Evolutionary conservation across 1,140 invertebrate species (phyloP).

Genomic region (Tribolium madens): DNA sequence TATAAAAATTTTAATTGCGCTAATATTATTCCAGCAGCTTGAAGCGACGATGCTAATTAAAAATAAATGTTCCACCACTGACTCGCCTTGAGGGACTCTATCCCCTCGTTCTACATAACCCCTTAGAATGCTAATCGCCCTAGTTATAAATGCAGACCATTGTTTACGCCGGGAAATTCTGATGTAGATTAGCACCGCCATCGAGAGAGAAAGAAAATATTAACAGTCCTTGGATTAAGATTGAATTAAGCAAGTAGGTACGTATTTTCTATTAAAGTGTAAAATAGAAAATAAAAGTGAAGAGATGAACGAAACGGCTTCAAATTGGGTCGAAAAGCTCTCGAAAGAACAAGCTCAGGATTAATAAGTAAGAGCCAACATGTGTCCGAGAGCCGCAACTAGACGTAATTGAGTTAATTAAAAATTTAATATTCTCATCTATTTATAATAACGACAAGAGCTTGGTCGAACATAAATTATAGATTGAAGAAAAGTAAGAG

Average conservation of each 20-base stretch:
- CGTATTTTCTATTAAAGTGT: background rate
- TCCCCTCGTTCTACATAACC: constrained; percentile 40
- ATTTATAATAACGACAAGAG: constrained; percentile 54
- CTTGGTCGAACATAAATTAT: constrained; percentile 55
- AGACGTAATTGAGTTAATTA: constrained; percentile 50
- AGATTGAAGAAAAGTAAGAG: constrained; percentile 50
- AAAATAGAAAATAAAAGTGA: constrained; percentile 22
- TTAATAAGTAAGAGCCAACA: constrained; percentile 33
- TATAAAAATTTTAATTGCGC: constrained; percentile 35
- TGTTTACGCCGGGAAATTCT: constrained; percentile 44
- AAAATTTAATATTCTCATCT: constrained; percentile 57
- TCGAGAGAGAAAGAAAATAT: background rate
- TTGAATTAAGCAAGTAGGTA: background rate
- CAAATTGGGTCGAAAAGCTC: constrained; percentile 15
- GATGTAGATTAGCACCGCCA: constrained; percentile 16
- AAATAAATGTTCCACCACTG: constrained; percentile 43
- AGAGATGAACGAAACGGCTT: background rate
- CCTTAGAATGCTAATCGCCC: constrained; percentile 50
- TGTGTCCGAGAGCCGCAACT: constrained; percentile 15
- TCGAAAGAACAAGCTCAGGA: background rate
- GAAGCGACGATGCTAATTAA: constrained; percentile 38
- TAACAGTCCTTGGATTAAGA: constrained; percentile 4
- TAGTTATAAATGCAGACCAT: constrained; percentile 49
- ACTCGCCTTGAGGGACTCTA: constrained; percentile 39
- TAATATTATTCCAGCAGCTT: constrained; percentile 32